Evolutionary conservation across 1,140 invertebrate genomes (phyloP), one percentile per base, ranked within the genome.

Genomic region (Homarus americanus): DNA sequence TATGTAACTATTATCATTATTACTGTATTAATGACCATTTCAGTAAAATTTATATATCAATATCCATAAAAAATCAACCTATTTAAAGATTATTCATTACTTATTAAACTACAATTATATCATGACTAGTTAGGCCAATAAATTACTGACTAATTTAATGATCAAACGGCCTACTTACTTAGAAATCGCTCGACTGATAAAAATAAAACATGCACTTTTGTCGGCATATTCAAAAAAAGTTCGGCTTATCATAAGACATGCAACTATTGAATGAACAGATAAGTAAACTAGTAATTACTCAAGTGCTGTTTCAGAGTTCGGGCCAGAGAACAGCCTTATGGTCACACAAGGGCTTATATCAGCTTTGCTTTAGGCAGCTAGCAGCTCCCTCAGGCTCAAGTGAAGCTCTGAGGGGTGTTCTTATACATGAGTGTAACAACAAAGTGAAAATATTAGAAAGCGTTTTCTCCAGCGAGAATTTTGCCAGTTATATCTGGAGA

Each of bases 271-370:
- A 32, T 69, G n/a, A 69, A 69, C 28, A 69, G 63, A 9, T 9
- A 69, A 28, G 63, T 69, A 32, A 32, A 80, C 44, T 44, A 80
- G 41, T 69, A 63, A 69, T 82, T 58, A 82, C 76, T 83, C 80
- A 75, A 76, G 79, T 82, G 87, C 72, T 90, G 44, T 76, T 63
- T 90, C 44, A 90, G 40, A 90, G 87, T 82, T 75, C 72, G 69
- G 63, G 63, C 87, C 38, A 69, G 63, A 90, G 32, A 69, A 90
- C 44, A 58, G 72, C 84, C 84, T 72, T 73, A 41, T 79, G n/a
- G 85, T 87, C 85, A 87, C 85, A 79, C n/a, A 36, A 28, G 80
- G 87, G 87, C 87, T 73, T 69, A 90, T n/a, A 36, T 83, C 34
- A 83, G 72, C 79, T 82, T 75, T 73, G 44, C 58, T n/a, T 28